Evolutionary conservation across 2,888 invertebrate species (phyloP).

Genomic region (Bedellia somnulentella): DNA sequence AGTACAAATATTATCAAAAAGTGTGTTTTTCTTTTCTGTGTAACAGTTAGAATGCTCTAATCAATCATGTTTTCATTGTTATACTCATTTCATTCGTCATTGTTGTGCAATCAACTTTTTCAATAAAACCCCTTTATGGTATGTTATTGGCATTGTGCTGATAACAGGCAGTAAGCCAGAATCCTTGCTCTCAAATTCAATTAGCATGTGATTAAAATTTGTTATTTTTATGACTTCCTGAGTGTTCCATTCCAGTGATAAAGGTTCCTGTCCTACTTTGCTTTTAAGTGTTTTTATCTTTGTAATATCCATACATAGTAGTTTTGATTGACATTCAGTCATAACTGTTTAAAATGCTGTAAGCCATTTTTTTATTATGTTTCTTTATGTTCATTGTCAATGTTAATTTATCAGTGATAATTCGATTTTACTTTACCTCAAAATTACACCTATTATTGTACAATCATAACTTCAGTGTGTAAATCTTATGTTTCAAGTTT

Average conservation of each 20-base stretch:
- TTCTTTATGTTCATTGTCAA: too few species aligned
- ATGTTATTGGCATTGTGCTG: constrained; percentile 31
- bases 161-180: constrained; percentile 14
- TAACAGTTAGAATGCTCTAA: constrained; percentile 14
- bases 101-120: constrained; percentile 54
- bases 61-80: constrained; percentile 29
- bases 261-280: constrained; percentile 27
- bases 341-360: too few species aligned
- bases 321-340: too few species aligned
- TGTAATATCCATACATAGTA: too few species aligned
- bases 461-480: too few species aligned
- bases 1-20: neutral
- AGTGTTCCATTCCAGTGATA: too few species aligned
- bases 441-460: too few species aligned
- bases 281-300: neutral
- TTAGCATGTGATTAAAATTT: constrained; percentile 34
- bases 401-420: too few species aligned
- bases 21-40: neutral
- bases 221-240: too few species aligned
- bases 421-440: too few species aligned
- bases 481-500: too few species aligned
- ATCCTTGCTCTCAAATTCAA: constrained; percentile 16
- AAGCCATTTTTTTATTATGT: too few species aligned
- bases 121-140: constrained; percentile 50
- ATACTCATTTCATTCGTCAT: constrained; percentile 27